Percentiles rank a stretch among this genome's conserved stretches.
phyloP scores from a whole-genome alignment of 2,888 invertebrate genomes.

The Thelaira solivaga region DNA sequence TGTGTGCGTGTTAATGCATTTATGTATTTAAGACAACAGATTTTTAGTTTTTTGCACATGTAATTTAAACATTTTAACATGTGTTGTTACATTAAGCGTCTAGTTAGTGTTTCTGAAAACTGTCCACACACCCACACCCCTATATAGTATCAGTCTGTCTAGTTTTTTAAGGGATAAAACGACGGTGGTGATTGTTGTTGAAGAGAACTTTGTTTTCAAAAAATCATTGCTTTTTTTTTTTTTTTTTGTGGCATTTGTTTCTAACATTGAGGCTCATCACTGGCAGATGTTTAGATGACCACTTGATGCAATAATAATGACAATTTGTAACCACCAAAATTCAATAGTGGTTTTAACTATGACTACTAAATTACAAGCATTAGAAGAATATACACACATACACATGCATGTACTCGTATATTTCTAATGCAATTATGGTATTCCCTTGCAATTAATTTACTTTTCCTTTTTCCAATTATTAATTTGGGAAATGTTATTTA shows the following conservation, averaged over 20 bases:
- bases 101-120: slow-evolving; percentile 36
- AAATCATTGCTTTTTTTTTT: too few species aligned
- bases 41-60: too few species aligned
- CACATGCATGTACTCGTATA: too few species aligned
- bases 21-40: too few species aligned
- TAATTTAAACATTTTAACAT: neutral
- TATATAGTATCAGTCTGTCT: neutral
- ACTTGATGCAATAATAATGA: slow-evolving; percentile 36
- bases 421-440: too few species aligned
- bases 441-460: too few species aligned
- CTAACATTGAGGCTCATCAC: slow-evolving; percentile 2
- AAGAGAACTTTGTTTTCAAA: too few species aligned
- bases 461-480: too few species aligned
- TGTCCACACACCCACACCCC: slow-evolving; percentile 1
- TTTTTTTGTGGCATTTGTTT: slow-evolving; percentile 41
- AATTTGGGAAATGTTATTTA: too few species aligned
- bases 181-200: too few species aligned
- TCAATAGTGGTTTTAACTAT: slow-evolving; percentile 4
- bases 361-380: neutral
- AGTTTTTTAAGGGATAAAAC: slow-evolving; percentile 27
- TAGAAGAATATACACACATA: too few species aligned
- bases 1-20: neutral
- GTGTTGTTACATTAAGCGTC: slow-evolving; percentile 33
- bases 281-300: slow-evolving; percentile 39
- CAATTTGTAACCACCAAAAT: slow-evolving; percentile 10